Evolutionary conservation across 2,113 vertebrate species (phyloP).

Genomic region (Hirundichthys speculiger): DNA sequence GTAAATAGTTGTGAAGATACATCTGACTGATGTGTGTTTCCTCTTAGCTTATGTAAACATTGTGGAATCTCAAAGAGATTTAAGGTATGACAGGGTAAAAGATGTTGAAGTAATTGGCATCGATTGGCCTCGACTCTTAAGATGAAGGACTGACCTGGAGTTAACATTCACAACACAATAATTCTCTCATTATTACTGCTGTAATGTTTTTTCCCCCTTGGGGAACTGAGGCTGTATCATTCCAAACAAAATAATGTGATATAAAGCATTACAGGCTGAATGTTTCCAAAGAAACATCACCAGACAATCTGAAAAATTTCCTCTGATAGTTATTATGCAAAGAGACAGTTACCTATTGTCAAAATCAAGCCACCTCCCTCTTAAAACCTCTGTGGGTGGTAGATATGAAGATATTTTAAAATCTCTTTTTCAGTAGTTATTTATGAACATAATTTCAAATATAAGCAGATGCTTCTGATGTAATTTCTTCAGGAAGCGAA

Average conservation of each 20-base stretch:
- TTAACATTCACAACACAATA: no score
- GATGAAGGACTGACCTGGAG: neutral
- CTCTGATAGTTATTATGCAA: neutral
- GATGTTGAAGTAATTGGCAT: slow-evolving; percentile 17
- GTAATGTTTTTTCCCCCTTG: no score
- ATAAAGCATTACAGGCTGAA: neutral
- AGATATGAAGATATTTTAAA: no score
- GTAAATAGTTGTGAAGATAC: neutral
- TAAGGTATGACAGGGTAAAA: neutral
- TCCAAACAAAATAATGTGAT: neutral
- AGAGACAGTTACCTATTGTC: neutral
- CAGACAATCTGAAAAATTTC: slow-evolving; percentile 2
- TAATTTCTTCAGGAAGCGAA: no score
- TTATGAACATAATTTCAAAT: no score
- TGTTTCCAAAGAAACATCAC: slow-evolving; percentile 1
- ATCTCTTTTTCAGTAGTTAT: no score
- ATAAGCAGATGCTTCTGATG: no score
- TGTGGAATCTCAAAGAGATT: no score
- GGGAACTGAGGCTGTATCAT: no score
- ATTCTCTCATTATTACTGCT: no score
- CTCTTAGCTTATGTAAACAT: neutral
- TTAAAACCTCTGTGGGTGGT: no score
- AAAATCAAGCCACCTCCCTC: neutral
- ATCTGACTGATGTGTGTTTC: slow-evolving; percentile 7
- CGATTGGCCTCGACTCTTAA: slow-evolving; percentile 28